phyloP scores from a whole-genome alignment of 2,113 vertebrate species.

The Motacilla tschutschensis region DNA sequence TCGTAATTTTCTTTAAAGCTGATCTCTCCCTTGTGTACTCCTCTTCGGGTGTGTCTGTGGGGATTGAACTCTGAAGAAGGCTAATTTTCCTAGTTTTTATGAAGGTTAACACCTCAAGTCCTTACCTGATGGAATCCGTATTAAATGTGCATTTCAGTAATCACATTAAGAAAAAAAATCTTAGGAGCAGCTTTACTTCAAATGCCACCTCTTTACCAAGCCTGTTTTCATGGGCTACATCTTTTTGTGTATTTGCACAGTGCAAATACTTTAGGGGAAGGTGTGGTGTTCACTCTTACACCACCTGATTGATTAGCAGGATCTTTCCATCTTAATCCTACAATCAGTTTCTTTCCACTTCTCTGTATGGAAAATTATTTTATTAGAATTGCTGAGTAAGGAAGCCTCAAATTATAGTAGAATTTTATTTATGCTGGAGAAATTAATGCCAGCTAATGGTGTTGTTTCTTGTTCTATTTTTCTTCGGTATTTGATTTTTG shows the following conservation, averaged over 20 bases:
- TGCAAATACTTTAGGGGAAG: background rate
- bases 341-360: background rate
- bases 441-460: slow-evolving; percentile 38
- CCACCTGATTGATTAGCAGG: background rate
- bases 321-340: background rate
- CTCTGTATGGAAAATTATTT: background rate
- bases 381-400: slow-evolving; percentile 32
- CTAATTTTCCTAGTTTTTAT: background rate
- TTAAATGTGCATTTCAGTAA: background rate
- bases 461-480: slow-evolving; percentile 28
- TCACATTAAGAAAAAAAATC: background rate
- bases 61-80: background rate
- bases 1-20: background rate
- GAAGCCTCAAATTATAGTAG: background rate
- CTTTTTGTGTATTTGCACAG: background rate
- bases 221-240: background rate
- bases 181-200: background rate
- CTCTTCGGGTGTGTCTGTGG: background rate
- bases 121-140: background rate
- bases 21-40: background rate
- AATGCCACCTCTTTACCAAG: background rate
- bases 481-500: slow-evolving; percentile 22
- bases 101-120: background rate
- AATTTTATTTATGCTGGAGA: slow-evolving; percentile 32
- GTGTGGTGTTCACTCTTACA: background rate